Evolutionary conservation across 1,140 invertebrate genomes (phyloP).

Genomic region (Apis florea): DNA sequence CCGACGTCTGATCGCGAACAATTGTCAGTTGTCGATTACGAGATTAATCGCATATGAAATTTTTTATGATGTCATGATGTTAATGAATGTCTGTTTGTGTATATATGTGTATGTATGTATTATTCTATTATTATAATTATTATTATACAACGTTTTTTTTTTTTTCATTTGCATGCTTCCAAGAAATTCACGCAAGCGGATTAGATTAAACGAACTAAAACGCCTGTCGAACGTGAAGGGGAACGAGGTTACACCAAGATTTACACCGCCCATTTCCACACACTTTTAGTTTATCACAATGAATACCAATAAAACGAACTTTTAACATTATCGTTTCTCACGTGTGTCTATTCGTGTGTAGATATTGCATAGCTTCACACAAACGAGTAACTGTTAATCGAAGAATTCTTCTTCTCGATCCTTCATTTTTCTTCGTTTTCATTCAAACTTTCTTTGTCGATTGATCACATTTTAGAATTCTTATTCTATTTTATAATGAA

Average conservation of each 20-base stretch:
- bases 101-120: background rate
- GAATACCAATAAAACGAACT: background rate
- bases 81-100: background rate
- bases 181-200: conserved; percentile 9
- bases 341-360: background rate
- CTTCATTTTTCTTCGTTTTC: background rate
- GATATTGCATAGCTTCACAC: background rate
- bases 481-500: background rate
- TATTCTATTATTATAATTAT: background rate
- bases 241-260: conserved; percentile 1
- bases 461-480: conserved; percentile 16
- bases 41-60: conserved; percentile 6
- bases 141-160: conserved; percentile 9
- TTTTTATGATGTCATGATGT: background rate
- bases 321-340: conserved; percentile 2
- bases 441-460: background rate
- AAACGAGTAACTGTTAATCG: background rate
- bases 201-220: conserved; percentile 35
- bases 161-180: background rate
- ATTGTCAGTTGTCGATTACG: conserved; percentile 11
- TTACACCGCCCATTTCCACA: background rate
- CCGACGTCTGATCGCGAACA: conserved; percentile 13
- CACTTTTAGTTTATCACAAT: background rate
- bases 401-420: background rate
- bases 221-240: conserved; percentile 5